A percentile compares a stretch with the other conserved stretches of the same genome.
Conservation (phyloP, 2,113 vertebrate species). For the Odontesthes bonariensis region DNA sequence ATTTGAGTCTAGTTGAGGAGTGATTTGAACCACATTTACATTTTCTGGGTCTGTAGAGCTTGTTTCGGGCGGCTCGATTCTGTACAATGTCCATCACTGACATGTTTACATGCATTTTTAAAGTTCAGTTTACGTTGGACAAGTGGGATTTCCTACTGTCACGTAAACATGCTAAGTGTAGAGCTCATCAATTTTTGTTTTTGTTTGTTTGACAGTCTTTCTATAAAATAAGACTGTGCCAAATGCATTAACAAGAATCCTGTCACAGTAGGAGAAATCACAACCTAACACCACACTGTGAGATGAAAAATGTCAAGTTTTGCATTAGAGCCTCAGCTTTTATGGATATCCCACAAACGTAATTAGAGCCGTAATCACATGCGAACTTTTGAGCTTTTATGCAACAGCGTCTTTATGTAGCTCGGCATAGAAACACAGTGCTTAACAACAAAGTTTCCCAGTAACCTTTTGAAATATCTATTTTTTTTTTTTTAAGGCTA, state of each 20-base stretch:
- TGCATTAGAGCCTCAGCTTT: slow-evolving; percentile 1
- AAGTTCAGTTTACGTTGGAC: too few species aligned
- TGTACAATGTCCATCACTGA: too few species aligned
- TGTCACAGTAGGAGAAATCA: slow-evolving; percentile 10
- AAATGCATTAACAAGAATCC: slow-evolving; percentile 29
- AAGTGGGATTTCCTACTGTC: too few species aligned
- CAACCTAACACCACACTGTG: slow-evolving; percentile 17
- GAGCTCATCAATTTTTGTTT: too few species aligned
- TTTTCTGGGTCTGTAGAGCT: too few species aligned
- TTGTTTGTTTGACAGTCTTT: too few species aligned
- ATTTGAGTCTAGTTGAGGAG: too few species aligned
- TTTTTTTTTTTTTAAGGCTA: not conserved
- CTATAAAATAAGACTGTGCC: not conserved
- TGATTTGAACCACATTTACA: too few species aligned
- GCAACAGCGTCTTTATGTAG: not conserved
- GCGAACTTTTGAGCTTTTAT: not conserved
- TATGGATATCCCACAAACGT: not conserved
- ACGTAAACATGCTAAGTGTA: too few species aligned
- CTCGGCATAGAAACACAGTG: rapidly evolving
- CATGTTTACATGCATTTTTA: too few species aligned
- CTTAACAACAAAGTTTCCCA: too few species aligned
- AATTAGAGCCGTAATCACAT: not conserved
- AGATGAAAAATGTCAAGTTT: slow-evolving; percentile 27
- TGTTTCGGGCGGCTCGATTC: too few species aligned
- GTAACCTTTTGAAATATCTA: not conserved